These are phyloP conservation scores for Eira barbara DNA, from an alignment of 2,113 vertebrate species.

Conservation along the genomic window DNA sequence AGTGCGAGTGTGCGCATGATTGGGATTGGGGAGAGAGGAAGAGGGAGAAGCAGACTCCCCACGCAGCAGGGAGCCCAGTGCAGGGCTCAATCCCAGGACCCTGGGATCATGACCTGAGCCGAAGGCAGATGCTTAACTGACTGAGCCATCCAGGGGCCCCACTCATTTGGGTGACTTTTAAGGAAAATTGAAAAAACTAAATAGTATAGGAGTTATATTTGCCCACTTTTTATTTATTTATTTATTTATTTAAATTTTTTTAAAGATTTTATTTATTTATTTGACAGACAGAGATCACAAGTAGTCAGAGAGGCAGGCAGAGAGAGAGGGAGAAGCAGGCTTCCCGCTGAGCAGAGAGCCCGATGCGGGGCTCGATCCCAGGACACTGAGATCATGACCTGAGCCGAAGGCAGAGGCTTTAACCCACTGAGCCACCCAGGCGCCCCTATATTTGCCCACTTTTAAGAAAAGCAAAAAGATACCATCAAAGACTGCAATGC, in stretches of 20 bases:
- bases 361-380: no score
- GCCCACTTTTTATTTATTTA: background rate
- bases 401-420: no score
- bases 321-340: no score
- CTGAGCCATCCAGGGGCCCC: background rate
- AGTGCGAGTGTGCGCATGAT: fast-evolving
- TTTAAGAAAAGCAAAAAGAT: background rate
- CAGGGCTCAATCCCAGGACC: background rate
- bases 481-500: background rate
- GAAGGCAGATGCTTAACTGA: background rate
- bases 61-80: background rate
- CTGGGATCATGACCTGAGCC: background rate
- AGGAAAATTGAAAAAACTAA: background rate
- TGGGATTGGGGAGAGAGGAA: background rate
- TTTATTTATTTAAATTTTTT: no score
- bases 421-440: no score
- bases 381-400: no score
- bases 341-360: no score
- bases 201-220: background rate
- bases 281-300: no score
- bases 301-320: no score
- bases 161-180: background rate
- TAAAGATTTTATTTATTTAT: no score
- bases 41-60: background rate
- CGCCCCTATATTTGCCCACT: background rate